Conservation (phyloP, 2,888 invertebrate genomes). For the Acrocyrtus sp. region DNA sequence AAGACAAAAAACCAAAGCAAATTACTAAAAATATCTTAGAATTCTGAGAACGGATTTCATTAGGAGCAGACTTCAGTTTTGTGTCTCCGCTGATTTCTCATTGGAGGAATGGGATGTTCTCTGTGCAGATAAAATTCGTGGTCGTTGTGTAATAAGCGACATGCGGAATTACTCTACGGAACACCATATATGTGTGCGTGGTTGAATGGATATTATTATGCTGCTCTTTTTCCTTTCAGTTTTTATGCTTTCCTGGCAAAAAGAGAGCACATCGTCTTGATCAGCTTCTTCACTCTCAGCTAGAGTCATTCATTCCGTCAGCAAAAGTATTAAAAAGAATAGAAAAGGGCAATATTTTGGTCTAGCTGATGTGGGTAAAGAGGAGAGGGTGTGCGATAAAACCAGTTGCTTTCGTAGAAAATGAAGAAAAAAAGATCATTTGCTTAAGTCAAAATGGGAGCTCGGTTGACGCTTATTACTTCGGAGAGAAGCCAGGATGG, state of each 20-base stretch:
- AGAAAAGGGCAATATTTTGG: slow-evolving; percentile 28
- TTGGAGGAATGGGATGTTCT: too few relatives aligned
- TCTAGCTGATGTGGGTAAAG: slow-evolving; percentile 17
- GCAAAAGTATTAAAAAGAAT: slow-evolving; percentile 1
- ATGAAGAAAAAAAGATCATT: slow-evolving; percentile 29
- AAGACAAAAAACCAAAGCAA: slow-evolving; percentile 1
- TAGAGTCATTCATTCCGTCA: not conserved
- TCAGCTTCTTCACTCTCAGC: not conserved
- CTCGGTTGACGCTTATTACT: not conserved
- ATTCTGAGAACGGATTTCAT: slow-evolving; percentile 36
- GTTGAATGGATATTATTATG: too few relatives aligned
- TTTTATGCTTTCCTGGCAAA: too few relatives aligned
- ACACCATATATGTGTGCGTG: too few relatives aligned
- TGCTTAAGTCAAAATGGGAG: slow-evolving; percentile 37
- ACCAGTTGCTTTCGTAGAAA: too few relatives aligned
- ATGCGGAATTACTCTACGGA: too few relatives aligned
- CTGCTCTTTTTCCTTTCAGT: too few relatives aligned
- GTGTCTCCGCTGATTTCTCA: too few relatives aligned
- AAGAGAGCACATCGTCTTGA: too few relatives aligned
- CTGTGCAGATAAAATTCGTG: too few relatives aligned
- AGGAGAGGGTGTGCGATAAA: too few relatives aligned
- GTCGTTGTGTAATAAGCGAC: too few relatives aligned
- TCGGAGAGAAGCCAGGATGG: not conserved
- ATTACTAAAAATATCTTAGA: slow-evolving; percentile 35
- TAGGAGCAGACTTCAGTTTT: slow-evolving; percentile 28